Evolutionary conservation across 1,140 invertebrate genomes (phyloP).

Genomic region (Pseudomyrmex sp.): DNA sequence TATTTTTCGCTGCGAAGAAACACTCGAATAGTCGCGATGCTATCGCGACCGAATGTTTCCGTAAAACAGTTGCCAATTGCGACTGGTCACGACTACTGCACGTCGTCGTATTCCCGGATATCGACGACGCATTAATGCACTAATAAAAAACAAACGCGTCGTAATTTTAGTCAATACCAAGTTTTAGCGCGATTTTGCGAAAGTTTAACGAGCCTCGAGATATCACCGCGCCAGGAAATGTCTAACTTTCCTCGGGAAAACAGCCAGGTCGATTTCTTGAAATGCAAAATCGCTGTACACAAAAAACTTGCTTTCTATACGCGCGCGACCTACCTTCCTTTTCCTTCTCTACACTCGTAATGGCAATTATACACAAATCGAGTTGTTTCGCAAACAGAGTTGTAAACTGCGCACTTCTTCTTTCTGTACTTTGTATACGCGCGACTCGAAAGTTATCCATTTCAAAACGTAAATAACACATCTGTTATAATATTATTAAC

Average conservation of each 20-base stretch:
- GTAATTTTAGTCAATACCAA: too few species aligned
- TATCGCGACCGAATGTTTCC: too few species aligned
- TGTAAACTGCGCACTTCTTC: neutral
- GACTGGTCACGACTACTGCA: neutral
- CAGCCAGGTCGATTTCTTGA: constrained; percentile 22
- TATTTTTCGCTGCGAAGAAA: neutral
- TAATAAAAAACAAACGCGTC: neutral
- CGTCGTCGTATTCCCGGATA: too few species aligned
- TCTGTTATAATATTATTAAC: neutral
- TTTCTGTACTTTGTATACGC: neutral
- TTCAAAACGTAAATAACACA: neutral
- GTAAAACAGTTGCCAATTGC: neutral
- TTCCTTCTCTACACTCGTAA: neutral
- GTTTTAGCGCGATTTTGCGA: neutral
- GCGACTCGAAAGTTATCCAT: neutral
- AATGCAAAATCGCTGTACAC: neutral
- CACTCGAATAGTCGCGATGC: too few species aligned
- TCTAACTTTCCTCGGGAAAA: constrained; percentile 1
- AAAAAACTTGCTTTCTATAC: too few species aligned
- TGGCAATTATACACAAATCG: neutral
- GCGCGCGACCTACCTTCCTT: too few species aligned
- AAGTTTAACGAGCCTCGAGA: constrained; percentile 22
- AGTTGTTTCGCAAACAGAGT: constrained; percentile 7
- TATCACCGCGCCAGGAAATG: neutral
- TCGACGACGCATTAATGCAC: too few species aligned